Evolutionary conservation across 2,888 invertebrate species (phyloP).

Genomic region (Hermodice carunculata): DNA sequence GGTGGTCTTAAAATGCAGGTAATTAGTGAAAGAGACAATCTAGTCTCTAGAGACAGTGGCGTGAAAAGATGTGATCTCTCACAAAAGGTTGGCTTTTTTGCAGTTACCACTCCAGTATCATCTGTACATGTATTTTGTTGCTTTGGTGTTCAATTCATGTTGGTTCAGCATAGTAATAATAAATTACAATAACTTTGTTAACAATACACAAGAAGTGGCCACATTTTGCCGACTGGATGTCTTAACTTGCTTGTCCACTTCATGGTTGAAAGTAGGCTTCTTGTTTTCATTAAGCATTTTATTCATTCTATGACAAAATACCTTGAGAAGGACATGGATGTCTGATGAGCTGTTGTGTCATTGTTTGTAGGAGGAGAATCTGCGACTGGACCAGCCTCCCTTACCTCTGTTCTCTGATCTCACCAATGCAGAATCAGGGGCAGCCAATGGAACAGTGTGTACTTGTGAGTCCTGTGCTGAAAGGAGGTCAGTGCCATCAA

Average conservation of each 20-base stretch:
- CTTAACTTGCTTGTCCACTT: background rate
- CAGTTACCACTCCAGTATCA: too few relatives aligned
- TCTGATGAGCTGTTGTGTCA: background rate
- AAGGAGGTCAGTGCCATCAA: conserved; percentile 24
- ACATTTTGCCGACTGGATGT: background rate
- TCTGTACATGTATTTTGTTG: too few relatives aligned
- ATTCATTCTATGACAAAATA: too few relatives aligned
- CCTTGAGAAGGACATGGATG: background rate
- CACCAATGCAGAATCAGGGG: conserved; percentile 44
- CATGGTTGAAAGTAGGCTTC: background rate
- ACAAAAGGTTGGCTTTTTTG: too few relatives aligned
- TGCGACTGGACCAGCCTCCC: conserved; percentile 43
- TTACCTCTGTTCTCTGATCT: conserved; percentile 51
- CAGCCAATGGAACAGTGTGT: conserved; percentile 54
- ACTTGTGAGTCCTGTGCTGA: conserved; percentile 64
- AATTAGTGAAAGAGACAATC: too few relatives aligned
- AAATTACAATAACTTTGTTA: background rate
- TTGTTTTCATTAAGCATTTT: background rate
- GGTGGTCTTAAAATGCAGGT: too few relatives aligned
- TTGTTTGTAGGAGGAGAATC: conserved; percentile 37
- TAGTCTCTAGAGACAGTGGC: too few relatives aligned
- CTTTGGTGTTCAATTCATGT: too few relatives aligned
- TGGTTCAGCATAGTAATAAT: too few relatives aligned
- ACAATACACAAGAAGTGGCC: background rate
- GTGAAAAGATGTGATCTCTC: too few relatives aligned